These are phyloP conservation scores for Drosophila obscura DNA, from an alignment of 1,140 invertebrate genomes.

Conservation along the genomic window DNA sequence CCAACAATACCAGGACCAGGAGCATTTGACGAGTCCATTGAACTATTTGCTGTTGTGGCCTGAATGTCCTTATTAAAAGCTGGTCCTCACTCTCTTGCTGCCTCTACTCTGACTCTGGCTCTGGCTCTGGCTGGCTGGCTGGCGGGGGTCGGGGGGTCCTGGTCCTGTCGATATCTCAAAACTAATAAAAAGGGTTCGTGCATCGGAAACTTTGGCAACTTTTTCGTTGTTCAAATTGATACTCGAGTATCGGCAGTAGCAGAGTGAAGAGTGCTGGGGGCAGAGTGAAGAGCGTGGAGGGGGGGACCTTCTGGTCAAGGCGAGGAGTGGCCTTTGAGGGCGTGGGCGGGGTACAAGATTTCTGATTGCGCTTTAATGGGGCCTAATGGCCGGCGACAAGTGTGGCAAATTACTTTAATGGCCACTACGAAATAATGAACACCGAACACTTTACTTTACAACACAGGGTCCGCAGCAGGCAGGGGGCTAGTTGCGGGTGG, in stretches of 20 bases:
- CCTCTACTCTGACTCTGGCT: background rate
- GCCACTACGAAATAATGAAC: conserved; percentile 74
- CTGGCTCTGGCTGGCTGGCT: background rate
- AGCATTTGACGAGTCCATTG: conserved; percentile 57
- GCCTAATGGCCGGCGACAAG: conserved; percentile 77
- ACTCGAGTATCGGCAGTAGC: conserved; percentile 46
- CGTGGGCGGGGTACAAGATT: conserved; percentile 17
- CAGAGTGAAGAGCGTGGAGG: background rate
- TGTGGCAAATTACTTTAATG: conserved; percentile 81
- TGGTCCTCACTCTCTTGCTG: background rate
- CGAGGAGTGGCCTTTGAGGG: too few species aligned
- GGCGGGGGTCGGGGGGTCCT: too few species aligned
- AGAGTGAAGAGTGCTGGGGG: background rate
- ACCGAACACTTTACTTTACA: conserved; percentile 45
- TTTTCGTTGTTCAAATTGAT: conserved; percentile 69
- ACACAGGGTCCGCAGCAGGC: conserved; percentile 2
- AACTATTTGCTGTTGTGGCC: conserved; percentile 61
- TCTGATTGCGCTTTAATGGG: conserved; percentile 78
- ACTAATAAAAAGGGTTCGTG: conserved; percentile 74
- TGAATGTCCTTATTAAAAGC: conserved; percentile 55
- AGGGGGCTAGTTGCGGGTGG: background rate
- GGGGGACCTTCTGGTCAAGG: background rate
- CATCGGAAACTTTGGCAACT: conserved; percentile 49
- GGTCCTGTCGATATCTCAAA: conserved; percentile 52
- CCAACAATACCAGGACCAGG: background rate